A percentile compares a stretch with the other conserved stretches of the same genome.
These are phyloP conservation scores for Hydractinia symbiolongicarpus DNA, from an alignment of 30 jellyfish, hydroid and myxozoan species.

Conservation along the genomic window DNA sequence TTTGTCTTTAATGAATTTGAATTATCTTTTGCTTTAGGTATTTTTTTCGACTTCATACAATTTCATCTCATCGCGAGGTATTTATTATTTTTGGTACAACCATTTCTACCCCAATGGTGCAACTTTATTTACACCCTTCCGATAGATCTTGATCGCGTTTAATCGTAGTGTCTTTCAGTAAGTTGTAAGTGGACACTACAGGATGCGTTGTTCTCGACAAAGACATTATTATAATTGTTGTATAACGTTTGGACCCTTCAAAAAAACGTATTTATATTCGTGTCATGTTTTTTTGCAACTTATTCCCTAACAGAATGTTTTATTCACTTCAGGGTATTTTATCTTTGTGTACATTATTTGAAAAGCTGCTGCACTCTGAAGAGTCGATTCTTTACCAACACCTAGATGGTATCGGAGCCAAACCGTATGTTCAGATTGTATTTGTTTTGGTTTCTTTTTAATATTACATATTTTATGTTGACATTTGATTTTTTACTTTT, in stretches of 20 bases:
- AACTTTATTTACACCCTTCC: not conserved
- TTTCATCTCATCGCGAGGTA: slow-evolving; percentile 90
- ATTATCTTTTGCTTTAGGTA: slow-evolving; percentile 43
- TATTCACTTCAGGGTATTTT: slow-evolving; percentile 56
- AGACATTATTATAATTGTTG: too few relatives aligned
- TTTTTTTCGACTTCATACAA: slow-evolving; percentile 66
- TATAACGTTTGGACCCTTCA: too few relatives aligned
- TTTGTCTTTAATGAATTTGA: not conserved
- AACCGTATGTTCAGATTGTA: slow-evolving; percentile 59
- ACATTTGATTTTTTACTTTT: not conserved
- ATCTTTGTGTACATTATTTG: slow-evolving; percentile 69
- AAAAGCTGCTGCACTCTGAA: slow-evolving; percentile 50
- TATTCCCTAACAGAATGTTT: not conserved
- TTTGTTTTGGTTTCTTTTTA: not conserved
- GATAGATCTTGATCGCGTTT: too few relatives aligned
- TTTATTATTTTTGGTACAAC: not conserved
- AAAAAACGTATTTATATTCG: too few relatives aligned
- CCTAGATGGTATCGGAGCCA: slow-evolving; percentile 58
- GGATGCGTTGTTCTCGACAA: too few relatives aligned
- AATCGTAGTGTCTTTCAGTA: too few relatives aligned
- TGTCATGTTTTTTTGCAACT: too few relatives aligned
- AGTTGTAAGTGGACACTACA: too few relatives aligned
- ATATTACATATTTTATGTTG: not conserved
- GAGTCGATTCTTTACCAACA: slow-evolving; percentile 73
- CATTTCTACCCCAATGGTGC: not conserved